phyloP scores from a whole-genome alignment of 2,888 invertebrate genomes.

The Apoda limacodes region DNA sequence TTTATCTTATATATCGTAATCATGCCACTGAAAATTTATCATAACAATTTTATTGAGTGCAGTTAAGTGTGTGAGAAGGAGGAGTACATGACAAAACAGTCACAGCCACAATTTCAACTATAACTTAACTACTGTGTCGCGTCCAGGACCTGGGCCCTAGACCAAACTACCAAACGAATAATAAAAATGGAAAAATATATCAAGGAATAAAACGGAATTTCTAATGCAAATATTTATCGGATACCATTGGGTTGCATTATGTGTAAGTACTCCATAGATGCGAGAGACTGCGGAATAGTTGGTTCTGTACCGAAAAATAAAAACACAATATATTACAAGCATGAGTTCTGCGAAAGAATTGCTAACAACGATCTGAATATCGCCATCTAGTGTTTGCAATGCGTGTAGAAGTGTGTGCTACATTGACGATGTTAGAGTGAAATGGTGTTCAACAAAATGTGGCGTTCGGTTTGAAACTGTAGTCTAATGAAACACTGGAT shows the following conservation, averaged over 20 bases:
- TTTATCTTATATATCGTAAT: slow-evolving; percentile 36
- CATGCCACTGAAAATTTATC: slow-evolving; percentile 42
- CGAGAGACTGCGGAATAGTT: slow-evolving; percentile 64
- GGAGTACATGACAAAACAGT: slow-evolving; percentile 43
- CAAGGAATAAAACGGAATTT: slow-evolving; percentile 30
- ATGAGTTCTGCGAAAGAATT: slow-evolving; percentile 28
- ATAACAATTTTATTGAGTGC: slow-evolving; percentile 29
- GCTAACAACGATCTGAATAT: slow-evolving; percentile 10
- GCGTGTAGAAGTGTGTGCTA: too few relatives aligned
- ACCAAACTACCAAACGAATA: slow-evolving; percentile 29
- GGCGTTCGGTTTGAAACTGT: neutral
- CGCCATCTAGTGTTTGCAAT: too few relatives aligned
- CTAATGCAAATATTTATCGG: slow-evolving; percentile 52
- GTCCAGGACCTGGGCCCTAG: slow-evolving; percentile 28
- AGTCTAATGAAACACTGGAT: slow-evolving; percentile 16
- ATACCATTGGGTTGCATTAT: slow-evolving; percentile 67
- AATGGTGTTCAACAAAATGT: neutral
- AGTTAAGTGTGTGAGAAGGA: slow-evolving; percentile 33
- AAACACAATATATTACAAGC: slow-evolving; percentile 61
- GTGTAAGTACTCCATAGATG: slow-evolving; percentile 67
- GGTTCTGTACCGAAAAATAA: slow-evolving; percentile 67
- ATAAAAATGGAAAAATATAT: slow-evolving; percentile 27
- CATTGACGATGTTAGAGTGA: neutral
- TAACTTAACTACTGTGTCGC: slow-evolving; percentile 37
- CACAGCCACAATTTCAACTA: slow-evolving; percentile 63